A percentile compares a stretch with the other conserved stretches of the same genome.
These are phyloP conservation scores for Periophthalmus magnuspinnatus DNA, from an alignment of 2,797 vertebrate species.

Conservation along the genomic window DNA sequence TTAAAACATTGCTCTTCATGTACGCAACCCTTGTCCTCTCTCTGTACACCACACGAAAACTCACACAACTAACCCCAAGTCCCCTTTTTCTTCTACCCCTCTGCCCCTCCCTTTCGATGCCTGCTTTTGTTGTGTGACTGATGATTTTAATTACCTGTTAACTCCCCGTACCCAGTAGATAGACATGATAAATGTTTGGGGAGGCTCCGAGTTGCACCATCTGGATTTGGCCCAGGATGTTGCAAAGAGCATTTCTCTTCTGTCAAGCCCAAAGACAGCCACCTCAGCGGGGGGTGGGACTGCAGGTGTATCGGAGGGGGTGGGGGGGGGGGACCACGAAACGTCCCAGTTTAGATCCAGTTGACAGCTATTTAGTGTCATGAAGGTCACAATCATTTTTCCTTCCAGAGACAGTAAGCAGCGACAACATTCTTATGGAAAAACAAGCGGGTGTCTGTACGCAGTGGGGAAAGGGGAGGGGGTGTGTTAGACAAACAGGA, in stretches of 20 bases:
- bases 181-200: constrained; percentile 73
- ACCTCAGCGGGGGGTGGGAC: constrained; percentile 48
- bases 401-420: constrained; percentile 38
- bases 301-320: constrained; percentile 57
- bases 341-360: constrained; percentile 65
- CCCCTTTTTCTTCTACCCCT: constrained; percentile 26
- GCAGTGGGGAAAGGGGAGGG: constrained; percentile 37
- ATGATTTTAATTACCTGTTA: constrained; percentile 80
- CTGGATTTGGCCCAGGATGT: constrained; percentile 59
- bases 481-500: constrained; percentile 31
- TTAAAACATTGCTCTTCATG: constrained; percentile 7
- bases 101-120: constrained; percentile 23
- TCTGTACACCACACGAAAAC: constrained; percentile 4
- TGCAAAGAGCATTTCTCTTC: constrained; percentile 52
- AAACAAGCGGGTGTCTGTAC: background rate
- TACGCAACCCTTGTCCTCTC: background rate
- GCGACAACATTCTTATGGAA: constrained; percentile 33
- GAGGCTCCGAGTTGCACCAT: constrained; percentile 62
- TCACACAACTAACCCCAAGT: constrained; percentile 22
- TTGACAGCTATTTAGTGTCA: constrained; percentile 71
- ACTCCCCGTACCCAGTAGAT: constrained; percentile 73
- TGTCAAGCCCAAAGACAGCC: constrained; percentile 60
- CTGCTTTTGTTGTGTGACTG: constrained; percentile 72
- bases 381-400: constrained; percentile 61
- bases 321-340: constrained; percentile 58